These are phyloP conservation scores for Vultur gryphus DNA, from an alignment of 2,797 vertebrate species.

Conservation along the genomic window DNA sequence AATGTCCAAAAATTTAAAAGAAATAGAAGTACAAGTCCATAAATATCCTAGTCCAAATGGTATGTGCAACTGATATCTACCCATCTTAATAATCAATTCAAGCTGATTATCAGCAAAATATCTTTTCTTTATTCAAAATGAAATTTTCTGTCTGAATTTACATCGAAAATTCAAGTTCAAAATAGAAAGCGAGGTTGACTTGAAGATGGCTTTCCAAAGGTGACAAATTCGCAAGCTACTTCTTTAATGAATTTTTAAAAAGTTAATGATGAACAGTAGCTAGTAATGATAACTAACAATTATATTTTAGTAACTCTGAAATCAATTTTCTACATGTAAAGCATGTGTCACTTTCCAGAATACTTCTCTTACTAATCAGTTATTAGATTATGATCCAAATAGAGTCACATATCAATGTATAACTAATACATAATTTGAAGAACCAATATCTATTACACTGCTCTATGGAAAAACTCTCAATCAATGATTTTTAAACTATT, in stretches of 20 bases:
- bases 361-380: not conserved
- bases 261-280: not conserved
- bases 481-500: not conserved
- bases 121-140: not conserved
- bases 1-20: not conserved
- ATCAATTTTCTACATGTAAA: not conserved
- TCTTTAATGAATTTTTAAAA: not conserved
- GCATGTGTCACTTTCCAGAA: not conserved
- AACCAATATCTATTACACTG: not conserved
- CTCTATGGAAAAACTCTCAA: not conserved
- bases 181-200: not conserved
- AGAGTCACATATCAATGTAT: not conserved
- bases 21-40: not conserved
- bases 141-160: not conserved
- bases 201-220: not conserved
- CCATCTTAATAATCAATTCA: not conserved
- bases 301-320: not conserved
- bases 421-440: not conserved
- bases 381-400: not conserved
- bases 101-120: not conserved
- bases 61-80: not conserved
- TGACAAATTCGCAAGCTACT: not conserved
- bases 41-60: not conserved
- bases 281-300: not conserved
- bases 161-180: not conserved